Evolutionary conservation across 1,140 invertebrate species (phyloP).

Genomic region (Macrotrachela quadricornifera): DNA sequence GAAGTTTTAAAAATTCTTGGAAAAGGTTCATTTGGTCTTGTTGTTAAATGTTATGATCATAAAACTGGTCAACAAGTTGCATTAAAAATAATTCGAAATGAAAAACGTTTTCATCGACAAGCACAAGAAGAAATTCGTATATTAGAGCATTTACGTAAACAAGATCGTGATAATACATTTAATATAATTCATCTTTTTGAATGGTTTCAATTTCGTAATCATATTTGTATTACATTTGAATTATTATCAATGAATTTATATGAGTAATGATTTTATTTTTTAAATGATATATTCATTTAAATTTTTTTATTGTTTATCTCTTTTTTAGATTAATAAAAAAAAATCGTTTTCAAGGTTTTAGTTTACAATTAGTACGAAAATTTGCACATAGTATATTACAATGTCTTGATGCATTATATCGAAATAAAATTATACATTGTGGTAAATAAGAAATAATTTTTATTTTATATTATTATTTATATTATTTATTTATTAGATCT

Average conservation of each 20-base stretch:
- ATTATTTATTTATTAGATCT: slow-evolving; percentile 16
- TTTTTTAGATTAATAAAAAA: slow-evolving; percentile 62
- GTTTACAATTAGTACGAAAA: slow-evolving; percentile 78
- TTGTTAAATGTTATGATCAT: slow-evolving; percentile 91
- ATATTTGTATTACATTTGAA: slow-evolving; percentile 99
- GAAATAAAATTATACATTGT: slow-evolving; percentile 96
- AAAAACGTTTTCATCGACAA: slow-evolving; percentile 91
- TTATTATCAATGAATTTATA: slow-evolving; percentile 91
- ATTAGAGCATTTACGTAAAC: slow-evolving; percentile 73
- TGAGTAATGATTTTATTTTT: slow-evolving; percentile 35
- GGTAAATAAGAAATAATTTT: too few relatives aligned
- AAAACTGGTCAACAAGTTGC: slow-evolving; percentile 79
- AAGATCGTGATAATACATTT: slow-evolving; percentile 92
- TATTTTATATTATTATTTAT: too few relatives aligned
- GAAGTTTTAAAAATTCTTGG: slow-evolving; percentile 48
- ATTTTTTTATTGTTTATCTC: too few relatives aligned
- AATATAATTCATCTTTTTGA: slow-evolving; percentile 98
- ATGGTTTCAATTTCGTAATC: slow-evolving; percentile 89
- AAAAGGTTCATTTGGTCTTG: slow-evolving; percentile 95
- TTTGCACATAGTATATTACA: slow-evolving; percentile 91
- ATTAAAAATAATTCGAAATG: slow-evolving; percentile 90
- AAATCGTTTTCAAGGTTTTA: slow-evolving; percentile 98
- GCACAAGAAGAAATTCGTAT: slow-evolving; percentile 98
- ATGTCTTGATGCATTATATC: slow-evolving; percentile 83
- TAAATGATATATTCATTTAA: too few relatives aligned